phyloP scores from a whole-genome alignment of 2,113 vertebrate species.

The Crotalus helleri region DNA sequence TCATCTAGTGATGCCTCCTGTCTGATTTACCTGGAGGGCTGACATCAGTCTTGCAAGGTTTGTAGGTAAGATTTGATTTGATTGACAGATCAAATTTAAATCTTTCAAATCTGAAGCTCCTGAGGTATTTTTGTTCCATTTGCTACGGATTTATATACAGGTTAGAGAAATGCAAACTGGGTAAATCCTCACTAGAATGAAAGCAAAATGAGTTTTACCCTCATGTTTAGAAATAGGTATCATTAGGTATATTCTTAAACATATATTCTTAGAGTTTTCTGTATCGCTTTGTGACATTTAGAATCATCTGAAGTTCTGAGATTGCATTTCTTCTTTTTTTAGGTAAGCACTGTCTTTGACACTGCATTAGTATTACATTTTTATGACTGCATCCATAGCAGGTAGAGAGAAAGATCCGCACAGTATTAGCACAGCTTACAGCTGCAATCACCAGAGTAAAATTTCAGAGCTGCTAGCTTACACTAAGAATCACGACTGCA shows the following conservation, averaged over 20 bases:
- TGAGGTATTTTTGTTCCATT: not conserved
- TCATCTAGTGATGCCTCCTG: not conserved
- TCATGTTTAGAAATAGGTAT: not conserved
- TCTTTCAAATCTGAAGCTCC: not conserved
- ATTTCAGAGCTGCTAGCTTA: not conserved
- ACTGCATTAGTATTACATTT: constrained; percentile 37
- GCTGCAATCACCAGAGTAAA: constrained; percentile 36
- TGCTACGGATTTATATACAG: not conserved
- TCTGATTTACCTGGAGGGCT: not conserved
- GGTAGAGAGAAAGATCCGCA: constrained; percentile 38
- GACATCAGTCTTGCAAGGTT: not conserved
- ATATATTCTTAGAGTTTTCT: not conserved
- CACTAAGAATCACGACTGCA: constrained; percentile 9
- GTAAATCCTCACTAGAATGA: not conserved
- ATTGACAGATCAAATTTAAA: not conserved
- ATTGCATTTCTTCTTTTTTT: constrained; percentile 4
- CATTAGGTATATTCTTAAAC: not conserved
- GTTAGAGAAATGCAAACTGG: not conserved
- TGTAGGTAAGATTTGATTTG: not conserved
- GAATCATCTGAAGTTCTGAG: not conserved
- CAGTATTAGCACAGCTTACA: constrained; percentile 46
- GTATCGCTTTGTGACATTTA: not conserved
- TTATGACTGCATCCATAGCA: constrained; percentile 31
- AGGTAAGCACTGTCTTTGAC: constrained; percentile 24
- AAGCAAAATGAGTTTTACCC: not conserved